A percentile compares a stretch with the other conserved stretches of the same genome.
phyloP scores from a whole-genome alignment of 2,113 vertebrate genomes.

The Corythaeola cristata region DNA sequence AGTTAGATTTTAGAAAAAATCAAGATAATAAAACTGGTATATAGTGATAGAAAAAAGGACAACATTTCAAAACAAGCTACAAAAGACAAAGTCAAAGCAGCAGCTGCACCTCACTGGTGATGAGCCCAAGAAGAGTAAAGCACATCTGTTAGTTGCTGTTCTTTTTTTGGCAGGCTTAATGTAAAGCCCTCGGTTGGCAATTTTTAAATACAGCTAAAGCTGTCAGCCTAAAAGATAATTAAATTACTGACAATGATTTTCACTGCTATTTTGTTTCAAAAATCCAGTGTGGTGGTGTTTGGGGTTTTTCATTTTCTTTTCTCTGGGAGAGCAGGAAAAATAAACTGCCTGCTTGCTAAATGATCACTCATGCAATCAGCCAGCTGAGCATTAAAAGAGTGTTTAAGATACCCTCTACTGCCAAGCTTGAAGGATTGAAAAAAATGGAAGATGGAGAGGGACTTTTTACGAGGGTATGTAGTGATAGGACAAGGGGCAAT shows the following conservation, averaged over 20 bases:
- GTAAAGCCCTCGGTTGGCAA: neutral
- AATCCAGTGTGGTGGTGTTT: neutral
- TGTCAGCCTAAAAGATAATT: slow-evolving; percentile 46
- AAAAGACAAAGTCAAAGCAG: slow-evolving; percentile 28
- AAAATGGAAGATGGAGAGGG: neutral
- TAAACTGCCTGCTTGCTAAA: neutral
- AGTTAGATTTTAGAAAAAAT: neutral
- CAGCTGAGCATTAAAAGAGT: neutral
- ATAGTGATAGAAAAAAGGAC: neutral
- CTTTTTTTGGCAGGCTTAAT: slow-evolving; percentile 29
- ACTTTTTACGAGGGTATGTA: too few relatives aligned
- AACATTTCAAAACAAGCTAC: slow-evolving; percentile 46
- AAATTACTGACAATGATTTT: slow-evolving; percentile 32
- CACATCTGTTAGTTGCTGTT: slow-evolving; percentile 55
- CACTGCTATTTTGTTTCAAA: neutral
- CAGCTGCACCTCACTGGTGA: slow-evolving; percentile 38
- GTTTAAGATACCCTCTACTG: neutral
- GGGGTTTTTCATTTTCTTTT: neutral
- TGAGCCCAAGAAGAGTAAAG: slow-evolving; percentile 8
- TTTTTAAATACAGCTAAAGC: slow-evolving; percentile 44
- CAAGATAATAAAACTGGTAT: neutral
- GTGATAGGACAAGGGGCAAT: too few relatives aligned
- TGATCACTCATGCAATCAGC: neutral
- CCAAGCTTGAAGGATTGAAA: neutral
- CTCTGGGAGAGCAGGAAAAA: neutral